Base-by-base conservation (phyloP, 2,113 vertebrate species). In the Pleuronectes platessa region DNA sequence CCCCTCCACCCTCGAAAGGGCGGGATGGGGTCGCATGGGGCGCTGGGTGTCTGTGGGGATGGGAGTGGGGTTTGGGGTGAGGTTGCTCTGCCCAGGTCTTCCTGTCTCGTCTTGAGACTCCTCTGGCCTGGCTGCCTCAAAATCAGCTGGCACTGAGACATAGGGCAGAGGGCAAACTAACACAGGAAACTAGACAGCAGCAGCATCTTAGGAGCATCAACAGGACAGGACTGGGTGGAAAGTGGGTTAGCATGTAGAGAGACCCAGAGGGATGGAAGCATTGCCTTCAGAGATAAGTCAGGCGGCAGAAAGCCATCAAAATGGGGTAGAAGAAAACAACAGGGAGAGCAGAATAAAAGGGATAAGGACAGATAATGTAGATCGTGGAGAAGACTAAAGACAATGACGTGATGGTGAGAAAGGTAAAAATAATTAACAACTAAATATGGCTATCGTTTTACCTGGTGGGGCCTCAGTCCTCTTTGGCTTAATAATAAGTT, bases 401-500 rank as follows among this genome's bases (percentile, higher is more conserved):
- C 5, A 18, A 20, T 15, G 56, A 45, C 23, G 65, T 9, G n/a
- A 61, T 47, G 24, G 27, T 62, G 6, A 47, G 37, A 68, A 68
- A 63, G 11, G 0, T 20, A 20, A 21, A 8, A 55, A 42, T 15
- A 45, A 6, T 8, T 9, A 49, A 71, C 14, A 27, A 37, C 12
- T 56, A 64, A 61, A 24, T 7, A 56, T 61, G 66, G n/a, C 4
- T 15, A 13, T 58, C 3, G 26, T 37, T 71, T 42, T 93, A 98
- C 97, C 97, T 95, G 97, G 95, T 79, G 97, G 92, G 71, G 86
- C 93, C 81, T 98, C 97, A 0, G 95, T 95, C 68, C 96, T 93
- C 77, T 96, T 97, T 79, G 97, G 97, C 76, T 96, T 98, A 62
- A 99, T 92, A 1, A 99, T 91, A 76, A 98, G 94, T 87, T 97